phyloP scores from a whole-genome alignment of 2,888 invertebrate species.

The Eledona agricola region DNA sequence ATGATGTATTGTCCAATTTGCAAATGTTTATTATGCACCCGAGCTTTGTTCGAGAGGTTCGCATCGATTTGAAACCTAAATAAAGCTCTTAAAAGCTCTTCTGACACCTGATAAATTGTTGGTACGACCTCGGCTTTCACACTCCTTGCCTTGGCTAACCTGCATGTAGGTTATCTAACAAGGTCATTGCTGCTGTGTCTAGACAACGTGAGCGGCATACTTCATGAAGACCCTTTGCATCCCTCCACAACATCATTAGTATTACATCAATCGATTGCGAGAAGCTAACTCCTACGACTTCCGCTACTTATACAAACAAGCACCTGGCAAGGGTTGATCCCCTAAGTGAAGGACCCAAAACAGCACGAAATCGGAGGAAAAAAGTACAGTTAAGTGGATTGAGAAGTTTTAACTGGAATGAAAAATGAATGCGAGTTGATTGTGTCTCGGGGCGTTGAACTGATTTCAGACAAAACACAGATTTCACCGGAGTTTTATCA shows the following conservation, averaged over 20 bases:
- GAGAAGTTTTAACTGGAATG: too few species aligned
- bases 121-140: conserved; percentile 30
- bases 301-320: too few species aligned
- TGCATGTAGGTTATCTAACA: conserved; percentile 17
- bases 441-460: too few species aligned
- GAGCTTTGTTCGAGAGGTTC: not conserved
- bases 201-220: conserved; percentile 19
- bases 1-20: conserved; percentile 5
- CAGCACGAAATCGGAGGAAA: too few species aligned
- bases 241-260: not conserved
- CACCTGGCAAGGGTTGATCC: too few species aligned
- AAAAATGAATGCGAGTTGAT: too few species aligned
- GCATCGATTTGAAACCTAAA: conserved; percentile 27
- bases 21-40: conserved; percentile 3
- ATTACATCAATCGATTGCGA: not conserved
- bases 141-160: conserved; percentile 19
- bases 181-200: conserved; percentile 30
- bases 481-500: not conserved
- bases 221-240: too few species aligned
- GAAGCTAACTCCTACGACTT: conserved; percentile 1
- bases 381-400: too few species aligned
- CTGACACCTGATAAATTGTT: conserved; percentile 33
- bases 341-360: too few species aligned
- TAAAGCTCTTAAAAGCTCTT: conserved; percentile 18
- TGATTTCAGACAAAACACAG: not conserved